Base-by-base conservation (phyloP, 2,888 invertebrate genomes). In the Diarsia mendica region DNA sequence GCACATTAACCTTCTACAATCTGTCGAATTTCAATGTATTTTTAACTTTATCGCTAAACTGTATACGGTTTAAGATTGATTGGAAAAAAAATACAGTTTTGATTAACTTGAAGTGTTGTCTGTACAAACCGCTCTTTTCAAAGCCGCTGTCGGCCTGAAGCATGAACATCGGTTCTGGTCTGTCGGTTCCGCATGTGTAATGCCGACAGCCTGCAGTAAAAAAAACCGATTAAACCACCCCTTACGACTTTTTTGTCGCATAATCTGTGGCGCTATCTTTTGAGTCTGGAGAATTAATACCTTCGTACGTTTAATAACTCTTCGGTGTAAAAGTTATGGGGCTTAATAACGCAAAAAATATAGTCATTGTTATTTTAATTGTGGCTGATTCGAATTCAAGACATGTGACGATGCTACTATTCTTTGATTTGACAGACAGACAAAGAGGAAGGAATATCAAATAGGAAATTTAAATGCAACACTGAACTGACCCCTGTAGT, bases 151-250 rank as follows among this genome's bases (percentile, higher is more conserved):
- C 61, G 72, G 86, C 80, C 79, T 79, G 79, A 83, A 88, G 87
- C 89, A 89, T 89, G 86, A 85, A 87, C 88, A 84, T 91, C 85
- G 89, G 94, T 94, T 95, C 91, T 91, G 94, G 92, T 95, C 94
- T 92, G 92, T 87, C 89, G 92, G 89, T 89, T 92, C 89, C 89
- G 93, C 94, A 94, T 94, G 89, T 94, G 92, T 94, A 93, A 94
- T 94, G 91, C 91, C 89, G 91, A 89, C 91, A 85, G 88, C n/a
- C n/a, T n/a, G n/a, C 83, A 85, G 73, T 85, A 89, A 88, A 89
- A 89, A 91, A 93, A 94, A 93, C 84, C 88, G 89, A 92, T 91
- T 91, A 92, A 93, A 91, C 90, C 86, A 91, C 90, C 92, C 92
- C 91, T 91, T 89, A 83, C 69, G 81, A 85, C 87, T 92, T 94